Conservation (phyloP, 2,797 vertebrate species). For the Pangasius krempfi region DNA sequence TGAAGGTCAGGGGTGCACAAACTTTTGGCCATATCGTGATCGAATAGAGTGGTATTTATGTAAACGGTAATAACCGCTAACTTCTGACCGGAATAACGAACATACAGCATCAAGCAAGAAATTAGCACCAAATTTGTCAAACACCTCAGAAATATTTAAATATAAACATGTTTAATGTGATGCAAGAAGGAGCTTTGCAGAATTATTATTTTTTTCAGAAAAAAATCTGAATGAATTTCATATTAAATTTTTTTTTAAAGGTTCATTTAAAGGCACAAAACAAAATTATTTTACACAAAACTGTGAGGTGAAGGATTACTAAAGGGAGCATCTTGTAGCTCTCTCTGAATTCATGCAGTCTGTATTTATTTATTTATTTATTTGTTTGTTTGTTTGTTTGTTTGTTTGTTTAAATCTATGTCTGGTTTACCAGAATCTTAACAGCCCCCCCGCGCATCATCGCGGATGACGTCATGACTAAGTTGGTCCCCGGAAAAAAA, state of each 20-base stretch:
- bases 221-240: neutral
- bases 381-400: neutral
- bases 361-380: neutral
- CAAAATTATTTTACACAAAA: neutral
- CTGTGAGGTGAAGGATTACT: neutral
- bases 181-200: too few relatives aligned
- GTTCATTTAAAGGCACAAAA: neutral
- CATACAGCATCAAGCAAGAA: neutral
- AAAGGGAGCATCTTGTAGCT: neutral
- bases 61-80: too few relatives aligned
- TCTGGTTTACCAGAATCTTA: neutral
- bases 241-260: neutral
- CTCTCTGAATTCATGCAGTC: too few relatives aligned
- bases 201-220: neutral
- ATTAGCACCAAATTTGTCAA: neutral
- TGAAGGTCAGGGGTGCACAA: too few relatives aligned
- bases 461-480: constrained; percentile 65
- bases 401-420: constrained; percentile 12
- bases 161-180: neutral
- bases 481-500: constrained; percentile 35
- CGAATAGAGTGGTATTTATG: too few relatives aligned
- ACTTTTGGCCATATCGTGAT: too few relatives aligned
- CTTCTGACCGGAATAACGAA: too few relatives aligned
- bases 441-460: constrained; percentile 53
- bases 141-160: neutral